A percentile compares a stretch with the other conserved stretches of the same genome.
Conservation (phyloP, 2,888 invertebrate genomes). For the Calephelis perditalis region DNA sequence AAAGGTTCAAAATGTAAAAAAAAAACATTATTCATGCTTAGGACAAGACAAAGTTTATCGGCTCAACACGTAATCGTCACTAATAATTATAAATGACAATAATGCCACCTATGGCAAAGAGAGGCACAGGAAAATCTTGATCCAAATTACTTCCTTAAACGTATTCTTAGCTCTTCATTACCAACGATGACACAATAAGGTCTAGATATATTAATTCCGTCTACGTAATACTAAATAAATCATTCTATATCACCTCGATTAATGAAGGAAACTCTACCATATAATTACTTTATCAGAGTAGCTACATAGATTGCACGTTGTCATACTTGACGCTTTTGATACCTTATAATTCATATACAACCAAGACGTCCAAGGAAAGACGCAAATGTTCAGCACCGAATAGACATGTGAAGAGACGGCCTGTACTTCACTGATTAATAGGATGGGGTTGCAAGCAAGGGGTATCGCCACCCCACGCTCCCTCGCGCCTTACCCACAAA, state of each 20-base stretch:
- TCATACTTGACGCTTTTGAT: constrained; percentile 14
- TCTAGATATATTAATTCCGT: no score
- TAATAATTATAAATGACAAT: no score
- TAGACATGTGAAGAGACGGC: constrained; percentile 75
- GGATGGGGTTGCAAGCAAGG: constrained; percentile 77
- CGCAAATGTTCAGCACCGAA: constrained; percentile 51
- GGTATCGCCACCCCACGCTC: constrained; percentile 61
- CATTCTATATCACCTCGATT: neutral
- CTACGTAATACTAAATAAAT: neutral
- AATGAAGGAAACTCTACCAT: neutral
- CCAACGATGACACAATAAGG: no score
- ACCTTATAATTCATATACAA: constrained; percentile 42
- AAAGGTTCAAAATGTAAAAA: no score
- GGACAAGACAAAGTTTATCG: no score
- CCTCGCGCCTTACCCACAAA: constrained; percentile 76
- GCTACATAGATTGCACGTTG: constrained; percentile 1
- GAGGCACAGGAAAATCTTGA: no score
- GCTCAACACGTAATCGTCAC: no score
- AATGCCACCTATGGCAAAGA: no score
- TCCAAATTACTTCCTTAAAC: no score
- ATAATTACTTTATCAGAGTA: neutral
- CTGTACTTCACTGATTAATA: constrained; percentile 78
- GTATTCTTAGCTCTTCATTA: no score
- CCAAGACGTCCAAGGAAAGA: constrained; percentile 52
- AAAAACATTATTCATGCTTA: no score